Base-by-base conservation (phyloP, 2,888 invertebrate species). In the Ennomos erosarius region DNA sequence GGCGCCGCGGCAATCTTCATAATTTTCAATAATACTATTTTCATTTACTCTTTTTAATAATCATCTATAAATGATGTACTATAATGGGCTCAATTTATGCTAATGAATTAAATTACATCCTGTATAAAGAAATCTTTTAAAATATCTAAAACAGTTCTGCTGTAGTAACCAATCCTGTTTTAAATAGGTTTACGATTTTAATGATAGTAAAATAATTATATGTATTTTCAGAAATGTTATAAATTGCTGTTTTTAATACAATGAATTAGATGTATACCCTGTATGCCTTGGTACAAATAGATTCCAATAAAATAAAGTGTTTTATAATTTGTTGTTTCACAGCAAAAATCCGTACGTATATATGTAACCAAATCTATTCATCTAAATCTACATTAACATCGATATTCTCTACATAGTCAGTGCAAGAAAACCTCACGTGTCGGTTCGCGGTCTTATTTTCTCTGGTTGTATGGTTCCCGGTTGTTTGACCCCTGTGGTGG, bases 371-470 rank as follows among this genome's bases (percentile, higher is more conserved):
- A 37, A 40, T 34, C 9, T 37, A 37, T 45, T 11, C 40, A 45
- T 9, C 34, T 33, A 49, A 38, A 51, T 64, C 67, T 64, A 71
- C 46, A 44, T 67, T 59, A 49, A 71, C 60, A 40, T 64, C 47
- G 56, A 74, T 64, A 60, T 81, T 79, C 62, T 78, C 76, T 62
- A 77, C 68, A 72, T 62, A 74, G 57, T 79, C 76, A 49, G 55
- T 68, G 52, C 62, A 69, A 56, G 66, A 69, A 67, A 84, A 79
- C 55, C 76, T 75, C 55, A 81, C 81, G 59, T 73, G 78, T 42
- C 71, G 54, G 36, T 70, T 74, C 57, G 55, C 55, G 55, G 10
- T 54, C 57, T 38, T 65, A 63, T 38, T 38, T 40, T 37, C 59
- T 9, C 36, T 48, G 50, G 33, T 44, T 52, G 53, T 42, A 36